Conservation (phyloP, 2,888 invertebrate genomes). For the Crocallis elinguaria region DNA sequence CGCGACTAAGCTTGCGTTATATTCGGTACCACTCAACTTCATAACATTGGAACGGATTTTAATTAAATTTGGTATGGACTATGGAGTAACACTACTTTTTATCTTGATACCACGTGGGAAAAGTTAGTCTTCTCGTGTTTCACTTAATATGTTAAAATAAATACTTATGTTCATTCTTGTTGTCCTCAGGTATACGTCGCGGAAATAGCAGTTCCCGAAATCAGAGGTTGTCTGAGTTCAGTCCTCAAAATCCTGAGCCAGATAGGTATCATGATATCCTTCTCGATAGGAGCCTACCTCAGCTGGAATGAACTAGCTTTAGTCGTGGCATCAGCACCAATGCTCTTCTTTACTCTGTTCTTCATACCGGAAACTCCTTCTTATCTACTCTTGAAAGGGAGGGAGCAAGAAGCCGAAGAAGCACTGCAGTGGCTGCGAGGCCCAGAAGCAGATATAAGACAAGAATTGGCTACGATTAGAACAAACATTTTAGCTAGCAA, state of each 20-base stretch:
- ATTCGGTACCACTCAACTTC: too few relatives aligned
- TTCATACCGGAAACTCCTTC: slow-evolving; percentile 96
- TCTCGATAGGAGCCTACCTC: slow-evolving; percentile 91
- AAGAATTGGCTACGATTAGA: slow-evolving; percentile 89
- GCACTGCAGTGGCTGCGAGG: slow-evolving; percentile 93
- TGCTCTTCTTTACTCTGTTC: slow-evolving; percentile 89
- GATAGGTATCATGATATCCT: slow-evolving; percentile 92
- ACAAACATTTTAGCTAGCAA: slow-evolving; percentile 87
- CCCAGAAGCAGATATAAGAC: slow-evolving; percentile 89
- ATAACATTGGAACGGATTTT: too few relatives aligned
- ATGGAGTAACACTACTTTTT: too few relatives aligned
- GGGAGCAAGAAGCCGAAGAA: slow-evolving; percentile 89
- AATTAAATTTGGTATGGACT: too few relatives aligned
- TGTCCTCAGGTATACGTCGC: slow-evolving; percentile 92
- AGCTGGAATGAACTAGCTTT: slow-evolving; percentile 94
- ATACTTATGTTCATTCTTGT: slow-evolving; percentile 37
- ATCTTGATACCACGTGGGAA: too few relatives aligned
- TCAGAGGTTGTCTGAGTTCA: slow-evolving; percentile 93
- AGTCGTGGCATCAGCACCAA: slow-evolving; percentile 90
- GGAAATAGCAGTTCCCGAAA: slow-evolving; percentile 94
- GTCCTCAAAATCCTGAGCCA: slow-evolving; percentile 93
- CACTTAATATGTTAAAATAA: too few relatives aligned
- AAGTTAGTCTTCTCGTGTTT: too few relatives aligned
- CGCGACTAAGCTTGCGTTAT: too few relatives aligned
- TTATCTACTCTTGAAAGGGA: slow-evolving; percentile 89